Base-by-base conservation (phyloP, 2,888 invertebrate genomes). In the Mellilla xanthometata region DNA sequence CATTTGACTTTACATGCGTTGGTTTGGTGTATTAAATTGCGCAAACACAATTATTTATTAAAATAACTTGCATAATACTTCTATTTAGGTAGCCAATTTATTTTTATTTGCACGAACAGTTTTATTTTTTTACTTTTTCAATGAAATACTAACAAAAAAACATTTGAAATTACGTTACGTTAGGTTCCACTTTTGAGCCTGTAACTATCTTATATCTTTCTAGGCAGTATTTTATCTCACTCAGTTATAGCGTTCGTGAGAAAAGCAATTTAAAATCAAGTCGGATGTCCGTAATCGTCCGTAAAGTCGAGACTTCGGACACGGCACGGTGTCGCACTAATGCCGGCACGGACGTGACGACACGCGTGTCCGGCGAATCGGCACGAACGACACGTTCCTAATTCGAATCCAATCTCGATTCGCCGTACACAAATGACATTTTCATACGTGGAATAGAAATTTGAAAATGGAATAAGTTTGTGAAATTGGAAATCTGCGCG, bases 301-400 rank as follows among this genome's bases (percentile, higher is more conserved):
- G 52, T 46, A 52, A 39, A 40, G 33, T 29, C 32, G 39, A 41
- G 43, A 51, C 32, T 22, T 36, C 48, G 42, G 42, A 54, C 58
- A 53, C 45, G 48, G 38, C 39, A n/a, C n/a, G 45, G 52, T 56
- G 47, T 48, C 44, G 39, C 49, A 56, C 58, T 57, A 62, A 60
- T 63, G 54, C 42, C 40, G 19, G 13, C 12, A 26, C 39, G 59
- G 54, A 66, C 68, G 68, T 68, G 68, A 60, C 62, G 49, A 44
- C 52, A 53, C 53, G 56, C 56, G 52, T 54, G 61, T 38, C 59
- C 58, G 26, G 31, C 52, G 58, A 60, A 66, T 66, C 62, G 50
- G 49, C 60, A 43, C 49, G 54, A 46, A 56, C 41, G 50, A 50
- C 65, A 68, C 68, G 68, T 68, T 60, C 63, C 47, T 42, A 62